Evolutionary conservation across 1,140 invertebrate species (phyloP).

Genomic region (Augochlora pura): DNA sequence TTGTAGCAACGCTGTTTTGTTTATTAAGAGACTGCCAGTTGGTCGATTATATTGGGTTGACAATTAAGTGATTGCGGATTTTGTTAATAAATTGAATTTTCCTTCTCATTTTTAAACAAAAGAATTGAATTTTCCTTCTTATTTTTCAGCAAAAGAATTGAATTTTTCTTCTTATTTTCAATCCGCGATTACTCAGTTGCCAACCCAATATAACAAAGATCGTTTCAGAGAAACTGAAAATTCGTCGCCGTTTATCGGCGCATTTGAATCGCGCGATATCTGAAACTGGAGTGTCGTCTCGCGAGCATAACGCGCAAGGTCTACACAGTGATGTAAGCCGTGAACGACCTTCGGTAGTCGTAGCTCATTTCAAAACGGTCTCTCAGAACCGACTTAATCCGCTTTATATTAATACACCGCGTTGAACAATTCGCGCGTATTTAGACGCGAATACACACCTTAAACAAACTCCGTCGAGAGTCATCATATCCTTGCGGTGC

Average conservation of each 20-base stretch:
- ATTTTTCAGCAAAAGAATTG: too few species aligned
- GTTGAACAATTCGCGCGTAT: background rate
- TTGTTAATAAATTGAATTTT: too few species aligned
- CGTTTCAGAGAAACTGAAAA: background rate
- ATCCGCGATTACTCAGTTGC: too few species aligned
- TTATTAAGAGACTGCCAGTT: background rate
- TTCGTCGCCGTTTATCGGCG: background rate
- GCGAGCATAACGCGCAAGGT: constrained; percentile 31
- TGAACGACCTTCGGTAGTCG: constrained; percentile 14
- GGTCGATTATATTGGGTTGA: too few species aligned
- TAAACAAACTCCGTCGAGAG: too few species aligned
- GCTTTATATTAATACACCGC: background rate
- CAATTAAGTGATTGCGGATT: too few species aligned
- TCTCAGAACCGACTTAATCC: constrained; percentile 15
- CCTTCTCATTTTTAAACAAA: too few species aligned
- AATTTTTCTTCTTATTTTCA: too few species aligned
- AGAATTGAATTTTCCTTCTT: too few species aligned
- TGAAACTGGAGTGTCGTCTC: constrained; percentile 21
- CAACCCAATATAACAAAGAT: background rate
- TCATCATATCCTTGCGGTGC: too few species aligned
- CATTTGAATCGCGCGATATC: background rate
- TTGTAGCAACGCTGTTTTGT: too few species aligned
- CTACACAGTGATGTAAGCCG: constrained; percentile 34
- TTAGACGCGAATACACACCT: too few species aligned
- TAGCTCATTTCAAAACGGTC: constrained; percentile 24